Conservation (phyloP, 2,888 invertebrate species). For the Zeuzera pyrina region DNA sequence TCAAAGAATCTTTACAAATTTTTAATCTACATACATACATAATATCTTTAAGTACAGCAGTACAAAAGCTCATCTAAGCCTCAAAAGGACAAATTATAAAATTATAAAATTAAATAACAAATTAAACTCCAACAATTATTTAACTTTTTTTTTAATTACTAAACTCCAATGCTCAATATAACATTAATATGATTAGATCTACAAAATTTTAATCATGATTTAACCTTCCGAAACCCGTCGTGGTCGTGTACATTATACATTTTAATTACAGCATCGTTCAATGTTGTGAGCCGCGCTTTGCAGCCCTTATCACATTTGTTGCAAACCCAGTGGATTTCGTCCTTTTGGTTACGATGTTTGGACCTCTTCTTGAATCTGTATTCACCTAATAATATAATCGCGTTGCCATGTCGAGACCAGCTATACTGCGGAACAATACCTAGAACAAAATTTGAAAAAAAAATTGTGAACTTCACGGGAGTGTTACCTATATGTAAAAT, state of each 20-base stretch:
- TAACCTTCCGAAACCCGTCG: slow-evolving; percentile 26
- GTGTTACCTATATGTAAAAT: too few relatives aligned
- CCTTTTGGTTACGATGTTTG: slow-evolving; percentile 43
- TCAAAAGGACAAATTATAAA: too few relatives aligned
- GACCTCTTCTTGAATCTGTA: slow-evolving; percentile 61
- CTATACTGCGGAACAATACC: slow-evolving; percentile 44
- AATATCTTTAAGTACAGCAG: too few relatives aligned
- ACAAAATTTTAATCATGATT: too few relatives aligned
- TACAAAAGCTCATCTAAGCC: too few relatives aligned
- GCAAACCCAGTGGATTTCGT: slow-evolving; percentile 61
- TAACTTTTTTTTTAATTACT: too few relatives aligned
- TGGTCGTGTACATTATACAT: slow-evolving; percentile 54
- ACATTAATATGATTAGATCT: too few relatives aligned
- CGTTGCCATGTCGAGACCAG: slow-evolving; percentile 60
- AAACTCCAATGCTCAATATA: too few relatives aligned
- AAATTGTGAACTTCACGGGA: not conserved
- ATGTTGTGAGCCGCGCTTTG: slow-evolving; percentile 52
- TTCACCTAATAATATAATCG: slow-evolving; percentile 54
- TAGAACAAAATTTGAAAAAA: slow-evolving; percentile 15
- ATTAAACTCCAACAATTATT: too few relatives aligned
- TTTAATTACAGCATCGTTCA: slow-evolving; percentile 54
- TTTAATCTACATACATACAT: too few relatives aligned
- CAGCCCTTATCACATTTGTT: slow-evolving; percentile 61
- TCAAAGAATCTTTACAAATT: too few relatives aligned
- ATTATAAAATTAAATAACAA: too few relatives aligned